A percentile compares a stretch with the other conserved stretches of the same genome.
These are phyloP conservation scores for Nephrotoma guestfalica DNA, from an alignment of 2,888 invertebrate species.

Conservation along the genomic window DNA sequence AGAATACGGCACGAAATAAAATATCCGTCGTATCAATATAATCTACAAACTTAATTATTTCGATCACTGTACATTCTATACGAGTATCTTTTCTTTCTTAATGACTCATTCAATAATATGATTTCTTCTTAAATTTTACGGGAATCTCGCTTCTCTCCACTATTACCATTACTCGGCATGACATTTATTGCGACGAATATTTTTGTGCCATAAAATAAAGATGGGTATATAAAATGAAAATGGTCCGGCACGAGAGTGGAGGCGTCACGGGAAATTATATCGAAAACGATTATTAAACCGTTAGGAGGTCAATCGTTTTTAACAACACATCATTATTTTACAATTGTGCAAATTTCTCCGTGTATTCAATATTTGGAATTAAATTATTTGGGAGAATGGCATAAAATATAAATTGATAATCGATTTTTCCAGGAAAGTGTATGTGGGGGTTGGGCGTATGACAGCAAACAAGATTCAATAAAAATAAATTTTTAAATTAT, in stretches of 20 bases:
- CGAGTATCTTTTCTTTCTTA: background rate
- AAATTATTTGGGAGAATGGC: too few species aligned
- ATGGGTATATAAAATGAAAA: background rate
- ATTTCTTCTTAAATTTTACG: background rate
- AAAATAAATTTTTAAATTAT: background rate
- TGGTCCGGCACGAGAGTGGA: background rate
- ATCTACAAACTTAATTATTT: background rate
- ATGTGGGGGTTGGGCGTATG: background rate
- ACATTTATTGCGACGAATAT: background rate
- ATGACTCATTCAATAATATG: background rate
- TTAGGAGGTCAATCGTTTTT: background rate
- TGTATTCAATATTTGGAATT: background rate
- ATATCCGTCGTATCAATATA: background rate
- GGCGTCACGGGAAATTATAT: background rate
- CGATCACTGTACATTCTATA: background rate
- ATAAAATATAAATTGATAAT: background rate
- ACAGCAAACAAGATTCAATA: background rate
- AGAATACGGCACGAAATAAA: background rate
- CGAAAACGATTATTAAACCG: background rate
- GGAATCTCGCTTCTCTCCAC: background rate
- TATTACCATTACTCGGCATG: background rate
- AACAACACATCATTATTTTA: background rate
- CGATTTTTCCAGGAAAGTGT: background rate
- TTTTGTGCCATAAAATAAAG: background rate
- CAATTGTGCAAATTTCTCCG: background rate